These are phyloP conservation scores for Drosophila lacteicornis DNA, from an alignment of 1,140 invertebrate species.

Conservation along the genomic window DNA sequence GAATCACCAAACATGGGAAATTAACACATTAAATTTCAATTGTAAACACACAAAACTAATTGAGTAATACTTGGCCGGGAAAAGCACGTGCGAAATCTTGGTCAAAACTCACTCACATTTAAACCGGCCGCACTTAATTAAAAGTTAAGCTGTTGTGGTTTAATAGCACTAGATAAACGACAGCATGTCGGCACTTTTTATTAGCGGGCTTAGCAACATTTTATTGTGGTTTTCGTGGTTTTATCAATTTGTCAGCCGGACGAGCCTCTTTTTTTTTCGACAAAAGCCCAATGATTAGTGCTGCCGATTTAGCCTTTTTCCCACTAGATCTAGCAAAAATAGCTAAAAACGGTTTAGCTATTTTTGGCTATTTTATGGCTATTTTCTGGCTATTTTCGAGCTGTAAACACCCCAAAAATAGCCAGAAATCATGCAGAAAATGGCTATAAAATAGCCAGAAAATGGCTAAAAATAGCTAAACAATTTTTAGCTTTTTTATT, in stretches of 20 bases:
- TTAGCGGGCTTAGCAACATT: constrained; percentile 21
- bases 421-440: no score
- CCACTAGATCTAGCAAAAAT: no score
- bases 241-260: constrained; percentile 18
- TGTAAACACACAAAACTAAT: constrained; percentile 7
- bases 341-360: no score
- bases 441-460: no score
- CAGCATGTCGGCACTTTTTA: constrained; percentile 21
- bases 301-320: no score
- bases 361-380: no score
- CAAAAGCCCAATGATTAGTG: neutral
- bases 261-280: constrained; percentile 41
- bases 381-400: no score
- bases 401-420: no score
- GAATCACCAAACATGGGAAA: neutral
- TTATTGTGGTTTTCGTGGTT: constrained; percentile 17
- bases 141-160: neutral
- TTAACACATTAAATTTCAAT: constrained; percentile 1
- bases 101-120: constrained; percentile 9
- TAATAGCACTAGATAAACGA: constrained; percentile 17
- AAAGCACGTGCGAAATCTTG: constrained; percentile 14
- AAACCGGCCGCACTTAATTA: constrained; percentile 5
- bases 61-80: neutral
- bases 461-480: no score
- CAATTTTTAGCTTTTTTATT: no score